These are phyloP conservation scores for Hyppa rectilinea DNA, from an alignment of 2,888 invertebrate species.

Conservation along the genomic window DNA sequence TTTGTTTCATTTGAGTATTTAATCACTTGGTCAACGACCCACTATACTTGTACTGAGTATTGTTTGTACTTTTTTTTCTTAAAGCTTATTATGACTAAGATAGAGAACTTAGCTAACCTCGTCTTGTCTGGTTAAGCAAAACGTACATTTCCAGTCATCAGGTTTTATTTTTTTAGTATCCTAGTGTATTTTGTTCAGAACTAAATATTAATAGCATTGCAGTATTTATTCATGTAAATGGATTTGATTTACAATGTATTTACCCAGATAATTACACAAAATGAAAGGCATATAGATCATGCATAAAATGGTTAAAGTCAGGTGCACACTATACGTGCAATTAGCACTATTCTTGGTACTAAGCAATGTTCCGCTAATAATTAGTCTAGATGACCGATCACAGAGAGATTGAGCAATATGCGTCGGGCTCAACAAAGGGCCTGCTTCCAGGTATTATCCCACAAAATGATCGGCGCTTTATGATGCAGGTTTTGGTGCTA, in stretches of 20 bases:
- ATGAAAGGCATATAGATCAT: constrained; percentile 20
- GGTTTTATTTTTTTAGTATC: background rate
- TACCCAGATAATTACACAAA: background rate
- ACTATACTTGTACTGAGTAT: background rate
- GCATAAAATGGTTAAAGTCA: constrained; percentile 29
- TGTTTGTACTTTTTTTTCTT: background rate
- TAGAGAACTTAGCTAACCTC: background rate
- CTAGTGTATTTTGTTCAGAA: background rate
- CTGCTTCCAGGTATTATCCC: constrained; percentile 7
- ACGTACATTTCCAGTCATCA: background rate
- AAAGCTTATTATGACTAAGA: too few species aligned
- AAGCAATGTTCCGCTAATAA: constrained; percentile 45
- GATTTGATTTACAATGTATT: background rate
- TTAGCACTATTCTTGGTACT: constrained; percentile 38
- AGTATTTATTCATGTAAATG: background rate
- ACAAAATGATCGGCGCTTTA: constrained; percentile 3
- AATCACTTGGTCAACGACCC: background rate
- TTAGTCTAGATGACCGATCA: constrained; percentile 61
- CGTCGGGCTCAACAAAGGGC: constrained; percentile 29
- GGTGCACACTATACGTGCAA: constrained; percentile 7
- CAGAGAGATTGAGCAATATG: constrained; percentile 40
- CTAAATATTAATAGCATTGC: background rate
- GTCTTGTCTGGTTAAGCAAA: background rate
- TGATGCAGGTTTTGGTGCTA: background rate
- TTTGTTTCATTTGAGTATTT: background rate